A percentile compares a stretch with the other conserved stretches of the same genome.
These are phyloP conservation scores for Lasius fuliginosus DNA, from an alignment of 2,888 invertebrate genomes.

Conservation along the genomic window DNA sequence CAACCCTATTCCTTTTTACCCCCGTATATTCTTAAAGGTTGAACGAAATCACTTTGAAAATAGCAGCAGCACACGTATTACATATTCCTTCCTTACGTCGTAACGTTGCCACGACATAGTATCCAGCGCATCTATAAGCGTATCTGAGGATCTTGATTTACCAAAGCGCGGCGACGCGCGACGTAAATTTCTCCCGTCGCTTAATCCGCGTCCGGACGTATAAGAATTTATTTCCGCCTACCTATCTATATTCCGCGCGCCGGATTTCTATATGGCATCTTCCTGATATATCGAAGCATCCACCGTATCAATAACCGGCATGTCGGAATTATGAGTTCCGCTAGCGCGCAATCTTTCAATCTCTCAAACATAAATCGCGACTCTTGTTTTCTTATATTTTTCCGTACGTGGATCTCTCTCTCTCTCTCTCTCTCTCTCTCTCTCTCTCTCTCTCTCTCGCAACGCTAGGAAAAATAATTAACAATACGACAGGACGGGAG, in stretches of 20 bases:
- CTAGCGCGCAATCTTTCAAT: constrained; percentile 53
- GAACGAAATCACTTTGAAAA: constrained; percentile 9
- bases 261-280: constrained; percentile 42
- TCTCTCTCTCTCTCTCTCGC: neutral
- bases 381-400: neutral
- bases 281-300: constrained; percentile 39
- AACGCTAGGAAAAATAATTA: constrained; percentile 6
- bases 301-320: constrained; percentile 53
- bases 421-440: neutral
- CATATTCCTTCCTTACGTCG: neutral
- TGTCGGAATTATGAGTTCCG: constrained; percentile 50
- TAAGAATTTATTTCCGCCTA: constrained; percentile 50
- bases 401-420: too few species aligned
- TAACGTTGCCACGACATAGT: neutral
- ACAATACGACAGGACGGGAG: neutral
- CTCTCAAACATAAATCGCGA: constrained; percentile 19
- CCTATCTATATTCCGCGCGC: constrained; percentile 43
- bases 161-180: constrained; percentile 35
- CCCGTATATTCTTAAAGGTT: neutral
- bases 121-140: constrained; percentile 19
- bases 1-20: neutral
- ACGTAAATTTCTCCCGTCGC: constrained; percentile 47
- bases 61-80: neutral
- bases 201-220: constrained; percentile 40
- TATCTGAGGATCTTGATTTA: constrained; percentile 19